phyloP scores from a whole-genome alignment of 2,113 vertebrate genomes.

The Myiozetetes cayanensis region DNA sequence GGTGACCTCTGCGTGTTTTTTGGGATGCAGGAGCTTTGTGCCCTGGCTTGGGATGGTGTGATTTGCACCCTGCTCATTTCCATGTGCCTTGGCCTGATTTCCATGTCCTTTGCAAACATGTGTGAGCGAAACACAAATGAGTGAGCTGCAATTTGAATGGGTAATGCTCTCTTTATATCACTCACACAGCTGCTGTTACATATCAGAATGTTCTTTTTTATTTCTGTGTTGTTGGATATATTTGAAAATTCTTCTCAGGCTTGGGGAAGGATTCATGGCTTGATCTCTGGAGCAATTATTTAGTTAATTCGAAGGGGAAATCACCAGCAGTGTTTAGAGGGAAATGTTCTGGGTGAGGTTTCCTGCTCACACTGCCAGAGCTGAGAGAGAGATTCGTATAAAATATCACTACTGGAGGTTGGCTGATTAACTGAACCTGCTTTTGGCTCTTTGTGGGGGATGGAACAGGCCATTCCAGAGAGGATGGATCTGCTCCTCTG shows the following conservation, averaged over 20 bases:
- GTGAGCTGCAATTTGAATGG: background rate
- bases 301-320: background rate
- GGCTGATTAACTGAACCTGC: background rate
- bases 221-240: accelerated
- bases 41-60: background rate
- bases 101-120: background rate
- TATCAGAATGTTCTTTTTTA: background rate
- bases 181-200: background rate
- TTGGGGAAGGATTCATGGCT: background rate
- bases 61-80: slow-evolving; percentile 1
- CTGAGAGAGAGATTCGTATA: background rate
- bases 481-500: background rate
- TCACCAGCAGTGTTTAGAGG: background rate
- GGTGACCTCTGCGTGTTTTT: background rate
- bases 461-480: background rate
- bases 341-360: background rate
- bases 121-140: background rate
- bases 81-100: background rate
- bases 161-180: accelerated
- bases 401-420: background rate
- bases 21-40: background rate
- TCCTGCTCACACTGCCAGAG: background rate
- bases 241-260: background rate
- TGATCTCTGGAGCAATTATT: background rate
- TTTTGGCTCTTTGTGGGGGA: background rate